Evolutionary conservation across 2,888 invertebrate genomes (phyloP).

Genomic region (Hirtodrosophila alboralis): DNA sequence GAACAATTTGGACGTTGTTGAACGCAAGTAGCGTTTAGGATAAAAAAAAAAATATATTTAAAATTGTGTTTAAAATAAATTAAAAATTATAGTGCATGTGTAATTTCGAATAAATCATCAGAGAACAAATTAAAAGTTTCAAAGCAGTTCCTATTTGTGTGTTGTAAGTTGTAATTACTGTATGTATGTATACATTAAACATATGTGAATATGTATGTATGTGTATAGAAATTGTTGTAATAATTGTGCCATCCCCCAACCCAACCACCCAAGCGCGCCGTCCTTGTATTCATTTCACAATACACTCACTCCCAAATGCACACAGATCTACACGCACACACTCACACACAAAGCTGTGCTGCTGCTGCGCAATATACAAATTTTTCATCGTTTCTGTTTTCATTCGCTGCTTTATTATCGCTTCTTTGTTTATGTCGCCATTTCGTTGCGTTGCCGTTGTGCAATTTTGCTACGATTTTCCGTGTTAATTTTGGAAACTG

Average conservation of each 20-base stretch:
- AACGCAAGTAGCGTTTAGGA: constrained; percentile 10
- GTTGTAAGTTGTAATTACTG: constrained; percentile 37
- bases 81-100: constrained; percentile 36
- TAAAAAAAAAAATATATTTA: constrained; percentile 29
- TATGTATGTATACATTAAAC: not conserved
- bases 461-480: constrained; percentile 53
- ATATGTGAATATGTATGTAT: not conserved
- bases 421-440: constrained; percentile 66
- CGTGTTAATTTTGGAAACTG: constrained; percentile 61
- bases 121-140: constrained; percentile 1
- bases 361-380: constrained; percentile 67
- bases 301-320: constrained; percentile 16
- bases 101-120: constrained; percentile 7
- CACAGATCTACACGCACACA: constrained; percentile 5
- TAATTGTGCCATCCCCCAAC: constrained; percentile 35
- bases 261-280: constrained; percentile 36
- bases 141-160: constrained; percentile 4
- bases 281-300: constrained; percentile 71
- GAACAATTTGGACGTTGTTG: constrained; percentile 41
- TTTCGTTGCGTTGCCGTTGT: constrained; percentile 58
- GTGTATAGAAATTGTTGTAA: constrained; percentile 9
- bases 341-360: constrained; percentile 29
- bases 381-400: constrained; percentile 67
- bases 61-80: constrained; percentile 4
- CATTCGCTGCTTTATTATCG: constrained; percentile 62